A percentile compares a stretch with the other conserved stretches of the same genome.
Conservation (phyloP, 2,113 vertebrate species). For the Balaeniceps rex region DNA sequence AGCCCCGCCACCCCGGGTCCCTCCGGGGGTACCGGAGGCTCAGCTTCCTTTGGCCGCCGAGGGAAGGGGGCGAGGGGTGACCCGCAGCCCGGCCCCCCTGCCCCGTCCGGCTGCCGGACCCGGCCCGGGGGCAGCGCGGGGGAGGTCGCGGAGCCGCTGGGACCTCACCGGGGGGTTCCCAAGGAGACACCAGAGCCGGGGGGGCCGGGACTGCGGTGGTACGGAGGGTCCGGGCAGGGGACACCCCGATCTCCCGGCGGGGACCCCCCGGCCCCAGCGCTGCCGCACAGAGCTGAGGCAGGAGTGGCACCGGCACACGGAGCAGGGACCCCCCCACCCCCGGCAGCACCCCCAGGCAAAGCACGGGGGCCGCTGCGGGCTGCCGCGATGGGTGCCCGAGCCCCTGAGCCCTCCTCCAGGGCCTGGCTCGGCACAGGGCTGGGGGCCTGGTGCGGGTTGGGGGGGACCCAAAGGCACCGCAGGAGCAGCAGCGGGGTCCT, state of each 20-base stretch:
- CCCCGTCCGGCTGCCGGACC: no score
- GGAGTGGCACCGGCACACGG: neutral
- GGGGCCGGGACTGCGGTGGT: no score
- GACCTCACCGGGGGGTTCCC: neutral
- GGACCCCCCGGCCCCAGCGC: neutral
- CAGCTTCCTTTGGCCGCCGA: neutral
- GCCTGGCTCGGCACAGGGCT: neutral
- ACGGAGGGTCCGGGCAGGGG: no score
- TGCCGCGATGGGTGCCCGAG: neutral
- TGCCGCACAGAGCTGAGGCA: no score
- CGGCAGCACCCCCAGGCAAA: neutral
- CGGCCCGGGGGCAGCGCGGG: no score
- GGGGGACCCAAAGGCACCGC: neutral
- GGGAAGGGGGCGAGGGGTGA: neutral
- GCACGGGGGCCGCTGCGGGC: no score
- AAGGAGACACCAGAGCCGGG: neutral
- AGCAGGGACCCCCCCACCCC: neutral
- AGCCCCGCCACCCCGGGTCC: no score
- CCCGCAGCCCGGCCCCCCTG: no score
- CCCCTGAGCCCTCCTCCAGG: neutral
- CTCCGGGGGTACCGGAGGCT: neutral
- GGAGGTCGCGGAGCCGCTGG: no score
- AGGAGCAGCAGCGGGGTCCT: neutral
- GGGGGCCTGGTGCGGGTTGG: neutral
- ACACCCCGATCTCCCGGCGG: neutral